Conservation (phyloP, 2,113 vertebrate species). For the Nannobrachium achirus region DNA sequence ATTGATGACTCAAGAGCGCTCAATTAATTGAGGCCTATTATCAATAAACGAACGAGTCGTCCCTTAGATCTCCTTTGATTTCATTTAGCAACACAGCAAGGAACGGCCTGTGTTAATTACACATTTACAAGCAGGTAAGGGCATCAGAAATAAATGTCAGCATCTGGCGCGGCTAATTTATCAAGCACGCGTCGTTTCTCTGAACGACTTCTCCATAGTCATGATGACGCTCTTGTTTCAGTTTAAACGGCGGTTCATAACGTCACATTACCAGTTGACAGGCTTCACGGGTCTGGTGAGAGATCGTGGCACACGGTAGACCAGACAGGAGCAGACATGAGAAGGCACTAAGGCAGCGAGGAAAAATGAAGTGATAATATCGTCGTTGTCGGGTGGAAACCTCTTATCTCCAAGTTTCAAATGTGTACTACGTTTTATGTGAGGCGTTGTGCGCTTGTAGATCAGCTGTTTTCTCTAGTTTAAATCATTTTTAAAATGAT, state of each 20-base stretch:
- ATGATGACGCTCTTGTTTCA: slow-evolving; percentile 35
- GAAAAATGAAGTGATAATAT: slow-evolving; percentile 31
- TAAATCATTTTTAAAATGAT: no score
- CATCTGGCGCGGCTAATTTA: slow-evolving; percentile 65
- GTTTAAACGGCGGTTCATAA: slow-evolving; percentile 52
- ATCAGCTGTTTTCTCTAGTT: no score
- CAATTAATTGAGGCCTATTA: slow-evolving; percentile 72
- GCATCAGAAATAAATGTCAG: slow-evolving; percentile 65
- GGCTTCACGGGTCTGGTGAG: slow-evolving; percentile 46
- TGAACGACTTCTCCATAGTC: slow-evolving; percentile 31
- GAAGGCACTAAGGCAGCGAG: slow-evolving; percentile 5
- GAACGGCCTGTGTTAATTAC: slow-evolving; percentile 75
- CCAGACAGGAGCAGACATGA: slow-evolving; percentile 25
- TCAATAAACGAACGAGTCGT: slow-evolving; percentile 68
- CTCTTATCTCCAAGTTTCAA: no score
- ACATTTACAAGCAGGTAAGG: slow-evolving; percentile 66
- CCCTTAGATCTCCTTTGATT: slow-evolving; percentile 66
- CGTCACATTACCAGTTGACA: slow-evolving; percentile 54
- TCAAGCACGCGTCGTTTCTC: slow-evolving; percentile 41
- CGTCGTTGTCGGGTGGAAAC: no score
- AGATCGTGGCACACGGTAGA: slow-evolving; percentile 25
- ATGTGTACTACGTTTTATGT: no score
- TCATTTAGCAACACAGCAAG: slow-evolving; percentile 68
- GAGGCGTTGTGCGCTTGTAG: no score
- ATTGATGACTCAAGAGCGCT: slow-evolving; percentile 65